These are phyloP conservation scores for Xestia ashworthii DNA, from an alignment of 2,888 invertebrate genomes.

Conservation along the genomic window DNA sequence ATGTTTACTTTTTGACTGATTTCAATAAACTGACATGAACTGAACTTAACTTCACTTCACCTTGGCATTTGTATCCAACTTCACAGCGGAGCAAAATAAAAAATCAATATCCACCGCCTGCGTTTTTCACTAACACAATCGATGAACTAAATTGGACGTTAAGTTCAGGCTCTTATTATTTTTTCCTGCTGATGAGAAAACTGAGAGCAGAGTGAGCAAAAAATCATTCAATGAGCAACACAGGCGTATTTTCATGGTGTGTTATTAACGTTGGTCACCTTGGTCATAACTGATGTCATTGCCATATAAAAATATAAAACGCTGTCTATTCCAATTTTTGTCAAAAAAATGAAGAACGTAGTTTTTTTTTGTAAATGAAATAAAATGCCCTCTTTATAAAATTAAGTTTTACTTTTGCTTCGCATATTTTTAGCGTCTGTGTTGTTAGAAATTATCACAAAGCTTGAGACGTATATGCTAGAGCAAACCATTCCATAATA, in stretches of 20 bases:
- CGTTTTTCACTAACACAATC: background rate
- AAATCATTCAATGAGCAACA: background rate
- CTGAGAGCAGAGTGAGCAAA: too few relatives aligned
- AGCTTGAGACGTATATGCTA: too few relatives aligned
- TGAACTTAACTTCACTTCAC: conserved; percentile 46
- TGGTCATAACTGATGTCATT: background rate
- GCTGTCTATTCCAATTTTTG: background rate
- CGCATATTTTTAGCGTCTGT: background rate
- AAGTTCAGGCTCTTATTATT: too few relatives aligned
- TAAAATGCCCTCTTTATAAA: background rate
- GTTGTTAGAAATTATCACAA: background rate
- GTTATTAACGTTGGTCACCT: conserved; percentile 23
- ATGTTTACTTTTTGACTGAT: conserved; percentile 89
- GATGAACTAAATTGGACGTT: background rate
- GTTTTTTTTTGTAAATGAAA: background rate
- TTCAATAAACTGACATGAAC: conserved; percentile 68
- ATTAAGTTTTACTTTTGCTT: background rate
- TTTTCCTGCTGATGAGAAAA: background rate
- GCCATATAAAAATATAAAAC: background rate
- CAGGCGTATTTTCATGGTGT: background rate
- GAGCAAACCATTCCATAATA: background rate
- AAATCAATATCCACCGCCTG: conserved; percentile 34
- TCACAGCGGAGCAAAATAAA: conserved; percentile 60
- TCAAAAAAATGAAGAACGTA: background rate
- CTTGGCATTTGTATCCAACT: conserved; percentile 57